Evolutionary conservation across 2,113 vertebrate species (phyloP).

Genomic region (Calidris pygmaea): DNA sequence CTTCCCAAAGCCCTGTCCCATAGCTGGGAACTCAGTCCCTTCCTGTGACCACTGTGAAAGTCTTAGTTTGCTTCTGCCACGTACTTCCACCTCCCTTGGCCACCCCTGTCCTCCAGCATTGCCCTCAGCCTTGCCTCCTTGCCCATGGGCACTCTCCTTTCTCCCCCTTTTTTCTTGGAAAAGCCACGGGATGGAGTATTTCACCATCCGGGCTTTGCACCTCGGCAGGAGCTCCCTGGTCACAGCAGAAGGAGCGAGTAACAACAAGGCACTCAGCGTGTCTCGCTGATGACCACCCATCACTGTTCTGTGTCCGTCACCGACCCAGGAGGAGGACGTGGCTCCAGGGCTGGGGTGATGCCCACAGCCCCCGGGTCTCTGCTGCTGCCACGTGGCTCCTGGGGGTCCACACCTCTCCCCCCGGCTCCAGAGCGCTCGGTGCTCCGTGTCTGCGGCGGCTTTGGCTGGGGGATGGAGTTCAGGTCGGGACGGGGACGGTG

Average conservation of each 20-base stretch:
- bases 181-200: not conserved
- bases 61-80: not conserved
- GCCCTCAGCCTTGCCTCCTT: not conserved
- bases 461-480: not conserved
- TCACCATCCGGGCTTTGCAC: not conserved
- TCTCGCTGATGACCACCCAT: not conserved
- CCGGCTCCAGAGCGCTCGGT: not conserved
- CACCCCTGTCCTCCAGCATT: not conserved
- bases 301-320: not conserved
- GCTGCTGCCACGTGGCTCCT: fast-evolving
- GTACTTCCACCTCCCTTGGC: not conserved
- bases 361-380: not conserved
- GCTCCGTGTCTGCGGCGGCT: fast-evolving
- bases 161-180: not conserved
- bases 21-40: not conserved
- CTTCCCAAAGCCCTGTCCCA: not conserved
- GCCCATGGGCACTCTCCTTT: not conserved
- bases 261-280: not conserved
- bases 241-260: not conserved
- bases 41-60: not conserved
- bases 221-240: not conserved
- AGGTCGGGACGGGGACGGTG: not conserved
- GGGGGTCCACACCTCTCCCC: not conserved
- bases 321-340: not conserved
- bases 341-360: fast-evolving